Conservation (phyloP, 2,113 vertebrate species). For the Zosterops borbonicus region DNA sequence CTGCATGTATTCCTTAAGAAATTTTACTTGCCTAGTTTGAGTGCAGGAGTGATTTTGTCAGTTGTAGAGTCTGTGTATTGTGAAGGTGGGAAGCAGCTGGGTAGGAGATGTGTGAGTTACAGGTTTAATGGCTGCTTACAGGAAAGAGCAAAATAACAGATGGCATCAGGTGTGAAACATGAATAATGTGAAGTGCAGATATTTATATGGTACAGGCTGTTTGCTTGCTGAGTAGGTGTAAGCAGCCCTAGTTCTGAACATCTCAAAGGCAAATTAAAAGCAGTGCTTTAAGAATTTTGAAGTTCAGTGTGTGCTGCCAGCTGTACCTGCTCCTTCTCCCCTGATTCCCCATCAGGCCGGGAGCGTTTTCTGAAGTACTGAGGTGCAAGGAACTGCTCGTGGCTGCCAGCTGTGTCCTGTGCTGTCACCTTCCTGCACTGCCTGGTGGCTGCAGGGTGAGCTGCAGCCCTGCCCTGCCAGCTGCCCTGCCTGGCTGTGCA, state of each 20-base stretch:
- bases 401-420: background rate
- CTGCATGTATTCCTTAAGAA: background rate
- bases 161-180: background rate
- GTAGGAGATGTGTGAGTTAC: background rate
- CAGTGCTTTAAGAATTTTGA: background rate
- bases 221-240: background rate
- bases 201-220: background rate
- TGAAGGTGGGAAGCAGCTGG: background rate
- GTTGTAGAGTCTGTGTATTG: background rate
- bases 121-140: background rate
- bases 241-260: background rate
- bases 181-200: background rate
- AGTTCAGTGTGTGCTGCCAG: background rate
- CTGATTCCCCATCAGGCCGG: fast-evolving
- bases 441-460: background rate
- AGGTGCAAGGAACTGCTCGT: background rate
- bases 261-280: background rate
- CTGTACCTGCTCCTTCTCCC: background rate
- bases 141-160: background rate
- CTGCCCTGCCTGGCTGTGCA: background rate
- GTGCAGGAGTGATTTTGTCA: background rate
- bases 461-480: background rate
- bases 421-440: fast-evolving
- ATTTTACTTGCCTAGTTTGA: background rate
- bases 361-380: background rate